Evolutionary conservation across 2,113 vertebrate genomes (phyloP).

Genomic region (Gracilinanus agilis): DNA sequence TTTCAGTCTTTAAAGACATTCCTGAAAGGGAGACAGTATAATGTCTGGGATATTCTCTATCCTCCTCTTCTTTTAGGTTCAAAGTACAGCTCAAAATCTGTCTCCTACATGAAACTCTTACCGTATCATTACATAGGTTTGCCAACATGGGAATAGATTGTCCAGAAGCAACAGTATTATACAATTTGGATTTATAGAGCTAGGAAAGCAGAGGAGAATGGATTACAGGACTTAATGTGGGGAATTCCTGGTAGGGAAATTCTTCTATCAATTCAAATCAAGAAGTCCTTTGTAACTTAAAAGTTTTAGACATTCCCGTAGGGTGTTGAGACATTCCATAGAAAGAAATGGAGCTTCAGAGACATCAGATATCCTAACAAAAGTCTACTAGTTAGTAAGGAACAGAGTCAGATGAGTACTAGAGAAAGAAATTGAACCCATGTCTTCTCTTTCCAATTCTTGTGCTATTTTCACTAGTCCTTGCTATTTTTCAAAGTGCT

Average conservation of each 20-base stretch:
- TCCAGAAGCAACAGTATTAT: neutral
- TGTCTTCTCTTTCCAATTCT: neutral
- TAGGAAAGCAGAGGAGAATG: neutral
- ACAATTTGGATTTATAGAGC: neutral
- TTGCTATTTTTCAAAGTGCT: neutral
- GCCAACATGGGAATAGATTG: neutral
- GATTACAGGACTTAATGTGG: neutral
- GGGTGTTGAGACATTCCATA: neutral
- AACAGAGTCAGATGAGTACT: neutral
- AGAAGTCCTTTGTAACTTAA: neutral
- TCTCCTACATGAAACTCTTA: neutral
- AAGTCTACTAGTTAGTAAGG: neutral
- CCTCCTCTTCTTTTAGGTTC: neutral
- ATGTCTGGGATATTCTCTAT: neutral
- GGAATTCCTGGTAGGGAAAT: neutral
- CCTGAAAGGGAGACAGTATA: neutral
- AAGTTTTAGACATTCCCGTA: neutral
- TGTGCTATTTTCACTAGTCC: neutral
- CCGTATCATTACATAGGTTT: neutral
- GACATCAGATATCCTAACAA: neutral
- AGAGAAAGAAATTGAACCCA: too few relatives aligned
- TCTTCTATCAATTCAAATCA: neutral
- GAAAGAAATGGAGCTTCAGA: neutral
- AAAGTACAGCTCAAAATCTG: neutral
- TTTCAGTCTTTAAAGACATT: neutral